Evolutionary conservation across 2,797 vertebrate genomes (phyloP), one percentile per base, ranked within the genome.

Genomic region (Takifugu ocellatus): DNA sequence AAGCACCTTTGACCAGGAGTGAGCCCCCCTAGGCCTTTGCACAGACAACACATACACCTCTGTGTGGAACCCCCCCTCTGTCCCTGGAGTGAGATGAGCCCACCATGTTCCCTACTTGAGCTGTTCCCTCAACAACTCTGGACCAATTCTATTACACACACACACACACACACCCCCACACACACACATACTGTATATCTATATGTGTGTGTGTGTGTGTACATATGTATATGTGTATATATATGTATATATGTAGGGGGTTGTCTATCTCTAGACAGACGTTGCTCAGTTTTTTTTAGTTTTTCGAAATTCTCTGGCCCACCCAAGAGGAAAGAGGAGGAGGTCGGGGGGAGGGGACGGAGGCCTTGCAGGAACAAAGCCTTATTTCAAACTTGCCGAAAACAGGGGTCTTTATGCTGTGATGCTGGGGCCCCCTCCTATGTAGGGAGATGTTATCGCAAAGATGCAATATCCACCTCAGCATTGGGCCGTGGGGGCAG

Each of bases 381-480:
- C 82, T 90, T 87, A 90, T 89, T 89, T 91, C 80, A 90, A 88
- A 86, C 86, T 84, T 79, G 80, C 83, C 85, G 68, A 90, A 89
- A 91, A 89, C 89, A 89, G 87, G 87, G 85, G 84, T 86, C 87
- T 90, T 89, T 89, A 87, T 91, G 78, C 80, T 78, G 84, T 77
- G 86, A 88, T 87, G 80, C 83, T 65, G 82, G 77, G 79, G 76
- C 79, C 84, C 77, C 87, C 83, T 84, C 83, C 85, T 82, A 83
- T 86, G 87, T 87, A 84, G 81, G 65, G 84, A 87, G 88, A 90
- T 90, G 88, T 90, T 89, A 90, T 91, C 87, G 82, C 88, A 89
- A 89, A 90, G 86, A 88, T 90, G 88, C 88, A 91, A 88, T 90
- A 90, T 91, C 89, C 88, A 88, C 84, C 79, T 82, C 84, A 49